Base-by-base conservation (phyloP, 2,113 vertebrate species). In the Paramisgurnus dabryanus region DNA sequence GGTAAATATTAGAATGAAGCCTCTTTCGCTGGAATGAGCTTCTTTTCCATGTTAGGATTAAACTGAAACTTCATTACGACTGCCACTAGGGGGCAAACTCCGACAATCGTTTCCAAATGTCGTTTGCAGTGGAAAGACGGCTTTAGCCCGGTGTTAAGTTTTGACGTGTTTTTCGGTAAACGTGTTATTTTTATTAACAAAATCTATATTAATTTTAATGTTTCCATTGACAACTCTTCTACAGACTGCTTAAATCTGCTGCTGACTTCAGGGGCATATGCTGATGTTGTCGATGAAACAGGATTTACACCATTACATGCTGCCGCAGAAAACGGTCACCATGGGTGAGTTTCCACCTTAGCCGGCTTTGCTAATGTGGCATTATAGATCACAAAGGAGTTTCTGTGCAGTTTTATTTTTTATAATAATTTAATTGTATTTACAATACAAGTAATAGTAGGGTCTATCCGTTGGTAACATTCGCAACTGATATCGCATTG, bases 231-330 rank as follows among this genome's bases (percentile, higher is more conserved):
- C 27, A 34, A 34, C 5, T 64, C 57, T 68, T 18, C 41, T 55
- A 66, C 87, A 98, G 97, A 98, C 83, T 97, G 95, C 93, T 94
- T 98, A 88, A 95, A 94, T 91, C 94, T 97, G 94, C 95, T 99
- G 95, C 95, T 98, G 92, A 95, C 91, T 87, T 94, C 94, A 81
- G 93, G 95, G 93, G 94, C 90, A 82, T 92, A 92, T 91, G 92
- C 95, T 89, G 91, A 97, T 80, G 91, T 92, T 92, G 92, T 92
- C 80, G 94, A 95, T 88, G 94, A 92, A 94, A 93, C 95, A 80
- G 95, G 96, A 93, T 96, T 96, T 90, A 96, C 95, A 81, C 94
- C 97, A 87, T 94, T 98, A 92, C 97, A 97, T 92, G 90, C 92
- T 80, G 94, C 97, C 87, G 94, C 94, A 87, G 91, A 94, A 90